Evolutionary conservation across 1,140 invertebrate genomes (phyloP), one percentile per base, ranked within the genome.

Genomic region (Drosophila ohnishii): DNA sequence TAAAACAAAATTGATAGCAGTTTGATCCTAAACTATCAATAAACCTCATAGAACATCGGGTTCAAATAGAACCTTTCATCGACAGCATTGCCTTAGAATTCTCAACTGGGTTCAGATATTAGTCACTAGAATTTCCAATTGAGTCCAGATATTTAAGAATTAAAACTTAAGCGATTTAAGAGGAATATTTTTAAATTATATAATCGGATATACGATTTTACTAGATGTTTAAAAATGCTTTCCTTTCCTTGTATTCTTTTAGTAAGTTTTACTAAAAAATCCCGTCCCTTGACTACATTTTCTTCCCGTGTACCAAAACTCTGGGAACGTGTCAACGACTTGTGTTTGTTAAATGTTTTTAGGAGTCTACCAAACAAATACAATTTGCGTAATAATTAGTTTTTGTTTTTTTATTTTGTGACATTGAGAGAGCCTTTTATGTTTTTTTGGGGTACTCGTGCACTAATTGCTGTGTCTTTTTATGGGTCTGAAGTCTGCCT

Each of bases 361-460:
- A 6, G 25, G 53, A 71, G 50, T 25, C 53, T 40, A 37, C 42
- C 59, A 47, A 58, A 74, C 59, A 75, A 64, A 75, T 75, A 67
- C 74, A 75, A 75, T 75, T 75, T 75, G 72, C 73, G 73, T 75
- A 75, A 75, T 75, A 75, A 75, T 75, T 75, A 64, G 47, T 37
- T 75, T 48, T 51, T 19, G 19, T 19, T 34, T 34, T 47, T 50
- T 53, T 32, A 55, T 16, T 45, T 25, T 57, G 66, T 75, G 72
- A 75, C 71, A 75, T 75, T 75, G 72, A 57, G 71, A 65, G 72
- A 22, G 56, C 61, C 55, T 75, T 75, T 66, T 75, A 59, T 75
- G 71, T 75, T 58, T 50, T 50, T 60, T 75, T 51, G 56, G 71
- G 44, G 39, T 59, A 73, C 62, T 66, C 39, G 61, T 60, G 72